Evolutionary conservation across 2,797 vertebrate genomes (phyloP), one percentile per base, ranked within the genome.

Genomic region (Mastacembelus armatus): DNA sequence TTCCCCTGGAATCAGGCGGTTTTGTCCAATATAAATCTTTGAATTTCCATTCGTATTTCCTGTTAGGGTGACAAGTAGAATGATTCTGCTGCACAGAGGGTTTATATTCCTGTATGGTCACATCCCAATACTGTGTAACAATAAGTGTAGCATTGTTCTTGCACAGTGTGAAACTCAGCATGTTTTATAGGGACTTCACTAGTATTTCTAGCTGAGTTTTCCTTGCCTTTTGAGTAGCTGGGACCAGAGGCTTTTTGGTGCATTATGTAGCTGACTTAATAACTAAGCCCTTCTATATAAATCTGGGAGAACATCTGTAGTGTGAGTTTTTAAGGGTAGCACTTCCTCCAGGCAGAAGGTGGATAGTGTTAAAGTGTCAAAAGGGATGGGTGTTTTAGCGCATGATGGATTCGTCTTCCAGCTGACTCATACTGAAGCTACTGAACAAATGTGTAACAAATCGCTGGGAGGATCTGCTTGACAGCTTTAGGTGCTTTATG

Each of bases 331-430:
- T 75, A 83, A 82, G 64, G 78, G 70, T 72, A 76, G 59, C 43
- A 19, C 62, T 82, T 69, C 72, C 84, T 87, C 65, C 73, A 62
- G 79, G 86, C 81, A 81, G 66, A 78, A 75, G 71, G 68, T 71
- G 65, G 74, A 63, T 60, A 58, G 74, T 78, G 85, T 83, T 76
- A 74, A 86, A 73, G 66, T 83, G 84, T 78, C 76, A 82, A 55
- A 68, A 66, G 21, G 49, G 58, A 81, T 78, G 55, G 73, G 39
- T 69, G 60, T 77, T 78, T 79, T 62, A 79, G 65, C 56, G 69
- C 54, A 72, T 74, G 78, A 85, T 84, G 68, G 75, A 85, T 86
- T 74, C 30, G 45, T 80, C 77, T 74, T 72, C 58, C 15, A 66
- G 66, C 74, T 81, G 78, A 81, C 62, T 87, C 81, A 64, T 11